Conservation (phyloP, 2,888 invertebrate genomes). For the Phaedon cochleariae region DNA sequence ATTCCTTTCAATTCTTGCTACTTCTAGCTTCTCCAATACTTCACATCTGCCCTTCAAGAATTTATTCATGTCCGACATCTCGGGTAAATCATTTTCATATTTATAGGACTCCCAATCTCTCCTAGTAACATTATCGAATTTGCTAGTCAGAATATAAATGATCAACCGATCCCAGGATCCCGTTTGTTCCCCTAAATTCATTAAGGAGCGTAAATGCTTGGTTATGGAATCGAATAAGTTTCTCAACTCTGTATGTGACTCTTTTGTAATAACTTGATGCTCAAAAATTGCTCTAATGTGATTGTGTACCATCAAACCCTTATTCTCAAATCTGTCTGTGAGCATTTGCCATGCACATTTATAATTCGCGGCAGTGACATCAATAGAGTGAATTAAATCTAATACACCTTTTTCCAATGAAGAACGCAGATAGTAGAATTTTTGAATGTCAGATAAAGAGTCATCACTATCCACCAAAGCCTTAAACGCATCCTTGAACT, state of each 20-base stretch:
- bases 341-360: constrained; percentile 29
- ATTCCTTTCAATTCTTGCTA: not conserved
- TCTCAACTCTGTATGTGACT: constrained; percentile 33
- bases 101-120: constrained; percentile 38
- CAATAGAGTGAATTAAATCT: constrained; percentile 23
- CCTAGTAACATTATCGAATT: constrained; percentile 35
- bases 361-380: constrained; percentile 29
- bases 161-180: constrained; percentile 42
- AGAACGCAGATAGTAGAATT: constrained; percentile 34
- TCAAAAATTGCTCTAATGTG: constrained; percentile 42
- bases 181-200: constrained; percentile 38
- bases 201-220: constrained; percentile 44
- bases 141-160: constrained; percentile 25
- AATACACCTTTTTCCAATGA: constrained; percentile 24
- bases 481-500: constrained; percentile 24
- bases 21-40: constrained; percentile 6
- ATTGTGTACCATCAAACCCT: constrained; percentile 36
- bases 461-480: constrained; percentile 24
- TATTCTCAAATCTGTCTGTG: constrained; percentile 40
- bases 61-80: constrained; percentile 6
- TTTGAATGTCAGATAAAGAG: constrained; percentile 22
- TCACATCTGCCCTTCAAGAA: constrained; percentile 16
- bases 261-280: constrained; percentile 23
- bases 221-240: constrained; percentile 34
- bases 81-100: not conserved